Conservation (phyloP, 2,797 vertebrate genomes). For the Protosalanx chinensis region DNA sequence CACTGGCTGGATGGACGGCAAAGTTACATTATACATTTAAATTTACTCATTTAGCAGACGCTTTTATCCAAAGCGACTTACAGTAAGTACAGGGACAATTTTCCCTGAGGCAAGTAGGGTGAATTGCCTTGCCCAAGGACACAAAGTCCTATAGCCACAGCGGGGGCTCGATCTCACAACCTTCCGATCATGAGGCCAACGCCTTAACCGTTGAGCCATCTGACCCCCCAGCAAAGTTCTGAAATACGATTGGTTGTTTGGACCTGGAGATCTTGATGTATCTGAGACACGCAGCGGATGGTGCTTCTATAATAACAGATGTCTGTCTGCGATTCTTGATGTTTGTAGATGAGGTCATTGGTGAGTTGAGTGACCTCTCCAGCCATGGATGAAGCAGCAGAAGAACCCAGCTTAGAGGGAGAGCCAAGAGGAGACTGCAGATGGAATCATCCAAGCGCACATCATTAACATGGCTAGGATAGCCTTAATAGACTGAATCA, state of each 20-base stretch:
- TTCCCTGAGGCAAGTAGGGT: too few relatives aligned
- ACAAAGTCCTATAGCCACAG: too few relatives aligned
- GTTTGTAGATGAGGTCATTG: neutral
- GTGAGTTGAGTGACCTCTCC: neutral
- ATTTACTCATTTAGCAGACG: too few relatives aligned
- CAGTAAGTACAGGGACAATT: too few relatives aligned
- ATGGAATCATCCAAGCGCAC: slow-evolving; percentile 11
- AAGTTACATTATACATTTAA: too few relatives aligned
- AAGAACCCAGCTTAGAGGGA: slow-evolving; percentile 3
- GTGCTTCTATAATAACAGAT: neutral
- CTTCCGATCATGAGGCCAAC: too few relatives aligned
- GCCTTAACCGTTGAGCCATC: too few relatives aligned
- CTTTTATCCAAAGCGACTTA: too few relatives aligned
- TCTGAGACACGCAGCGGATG: neutral
- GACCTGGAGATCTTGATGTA: too few relatives aligned
- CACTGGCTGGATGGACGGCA: neutral
- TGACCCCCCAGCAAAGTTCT: too few relatives aligned
- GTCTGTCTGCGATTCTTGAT: neutral
- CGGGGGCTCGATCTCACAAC: too few relatives aligned
- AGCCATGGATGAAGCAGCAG: neutral
- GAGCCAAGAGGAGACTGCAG: neutral
- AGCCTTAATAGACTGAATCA: slow-evolving; percentile 2
- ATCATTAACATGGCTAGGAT: slow-evolving; percentile 5
- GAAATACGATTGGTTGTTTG: neutral
- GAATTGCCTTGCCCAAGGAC: too few relatives aligned